phyloP scores from a whole-genome alignment of 2,888 invertebrate species.

The Ornithoptera alexandrae region DNA sequence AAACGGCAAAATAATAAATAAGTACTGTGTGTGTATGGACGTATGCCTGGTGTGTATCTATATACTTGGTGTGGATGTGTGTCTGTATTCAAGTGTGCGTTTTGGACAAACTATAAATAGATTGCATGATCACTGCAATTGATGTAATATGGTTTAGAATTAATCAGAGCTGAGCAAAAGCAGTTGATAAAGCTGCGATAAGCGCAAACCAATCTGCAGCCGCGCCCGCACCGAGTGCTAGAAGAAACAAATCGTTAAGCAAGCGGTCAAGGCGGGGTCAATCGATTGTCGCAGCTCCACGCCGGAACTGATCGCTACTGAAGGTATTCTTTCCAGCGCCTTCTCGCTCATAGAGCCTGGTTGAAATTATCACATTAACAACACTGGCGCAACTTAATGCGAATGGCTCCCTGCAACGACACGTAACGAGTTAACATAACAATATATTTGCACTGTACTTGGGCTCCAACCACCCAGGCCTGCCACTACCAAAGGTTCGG shows the following conservation, averaged over 20 bases:
- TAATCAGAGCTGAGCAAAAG: background rate
- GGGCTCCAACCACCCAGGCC: no score
- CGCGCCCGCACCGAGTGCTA: constrained; percentile 6
- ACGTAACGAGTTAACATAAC: no score
- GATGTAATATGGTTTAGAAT: background rate
- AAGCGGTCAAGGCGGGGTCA: constrained; percentile 23
- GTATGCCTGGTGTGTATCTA: background rate
- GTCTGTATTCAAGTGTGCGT: background rate
- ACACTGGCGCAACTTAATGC: background rate
- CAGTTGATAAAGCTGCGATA: background rate
- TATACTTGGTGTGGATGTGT: background rate
- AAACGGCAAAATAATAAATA: no score
- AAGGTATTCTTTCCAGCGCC: background rate
- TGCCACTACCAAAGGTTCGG: no score
- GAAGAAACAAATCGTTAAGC: constrained; percentile 16
- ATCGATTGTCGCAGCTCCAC: constrained; percentile 18
- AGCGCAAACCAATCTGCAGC: no score
- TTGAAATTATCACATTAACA: no score
- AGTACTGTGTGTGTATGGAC: background rate
- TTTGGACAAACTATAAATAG: background rate
- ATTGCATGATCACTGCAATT: background rate
- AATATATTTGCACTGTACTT: no score
- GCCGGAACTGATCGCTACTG: constrained; percentile 3
- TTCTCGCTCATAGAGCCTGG: background rate
- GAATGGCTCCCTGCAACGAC: background rate